Evolutionary conservation across 35 echinoderm and acorn worm species (phyloP).

Genomic region (Heliocidaris erythrogramma): DNA sequence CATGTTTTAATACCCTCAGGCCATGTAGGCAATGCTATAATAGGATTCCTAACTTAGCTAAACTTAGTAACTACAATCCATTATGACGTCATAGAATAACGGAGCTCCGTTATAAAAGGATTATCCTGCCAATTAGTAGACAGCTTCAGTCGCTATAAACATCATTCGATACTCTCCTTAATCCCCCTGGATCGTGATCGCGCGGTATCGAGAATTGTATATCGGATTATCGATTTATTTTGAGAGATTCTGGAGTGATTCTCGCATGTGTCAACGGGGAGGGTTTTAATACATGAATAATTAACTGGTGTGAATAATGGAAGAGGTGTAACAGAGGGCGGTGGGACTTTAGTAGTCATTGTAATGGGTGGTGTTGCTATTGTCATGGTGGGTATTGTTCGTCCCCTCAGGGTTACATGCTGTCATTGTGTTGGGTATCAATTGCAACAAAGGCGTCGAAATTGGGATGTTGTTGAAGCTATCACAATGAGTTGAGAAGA

Average conservation of each 20-base stretch:
- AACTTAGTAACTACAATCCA: not conserved
- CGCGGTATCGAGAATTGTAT: not conserved
- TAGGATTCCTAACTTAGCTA: not conserved
- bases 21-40: not conserved
- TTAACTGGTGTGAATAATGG: not conserved
- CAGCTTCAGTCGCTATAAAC: not conserved
- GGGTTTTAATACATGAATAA: not conserved
- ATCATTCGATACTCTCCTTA: not conserved
- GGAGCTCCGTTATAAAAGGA: not conserved
- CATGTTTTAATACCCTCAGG: not conserved
- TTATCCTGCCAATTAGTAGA: not conserved
- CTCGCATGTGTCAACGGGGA: not conserved
- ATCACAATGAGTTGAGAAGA: not conserved
- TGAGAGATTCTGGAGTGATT: not conserved
- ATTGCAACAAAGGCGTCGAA: not conserved
- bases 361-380: not conserved
- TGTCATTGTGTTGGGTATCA: not conserved
- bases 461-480: not conserved
- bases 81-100: conserved; percentile 17
- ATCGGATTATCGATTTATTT: not conserved
- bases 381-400: not conserved
- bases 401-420: not conserved
- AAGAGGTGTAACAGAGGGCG: not conserved
- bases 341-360: not conserved
- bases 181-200: not conserved